Conservation (phyloP, 2,113 vertebrate genomes). For the Sturnus vulgaris region DNA sequence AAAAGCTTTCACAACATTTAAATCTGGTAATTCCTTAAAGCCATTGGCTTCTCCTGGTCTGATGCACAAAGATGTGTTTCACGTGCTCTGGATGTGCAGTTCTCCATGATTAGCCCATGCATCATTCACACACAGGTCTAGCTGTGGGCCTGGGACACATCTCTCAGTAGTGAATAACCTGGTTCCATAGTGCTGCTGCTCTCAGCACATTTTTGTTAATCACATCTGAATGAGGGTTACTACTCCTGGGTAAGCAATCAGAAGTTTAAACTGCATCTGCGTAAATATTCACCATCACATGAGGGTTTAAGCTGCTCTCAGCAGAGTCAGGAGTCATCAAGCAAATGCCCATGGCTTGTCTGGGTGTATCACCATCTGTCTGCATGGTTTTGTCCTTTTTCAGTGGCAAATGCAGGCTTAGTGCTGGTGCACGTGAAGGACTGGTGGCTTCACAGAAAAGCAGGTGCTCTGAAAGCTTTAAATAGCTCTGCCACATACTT, state of each 20-base stretch:
- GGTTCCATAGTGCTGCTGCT: background rate
- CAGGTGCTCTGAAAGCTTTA: conserved; percentile 33
- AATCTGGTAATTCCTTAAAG: background rate
- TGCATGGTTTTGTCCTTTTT: background rate
- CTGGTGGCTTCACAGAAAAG: background rate
- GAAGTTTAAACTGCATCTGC: background rate
- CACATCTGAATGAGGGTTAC: background rate
- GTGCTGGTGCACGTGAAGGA: background rate
- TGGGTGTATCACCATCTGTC: background rate
- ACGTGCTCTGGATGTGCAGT: background rate
- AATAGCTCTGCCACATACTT: background rate
- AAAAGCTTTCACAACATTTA: background rate
- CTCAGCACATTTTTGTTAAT: conserved; percentile 24
- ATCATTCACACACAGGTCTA: accelerated
- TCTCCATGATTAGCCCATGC: background rate
- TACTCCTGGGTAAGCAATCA: conserved; percentile 48
- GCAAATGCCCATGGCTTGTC: background rate
- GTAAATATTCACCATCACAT: background rate
- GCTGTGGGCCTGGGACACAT: background rate
- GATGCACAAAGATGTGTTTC: background rate
- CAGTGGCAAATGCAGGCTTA: background rate
- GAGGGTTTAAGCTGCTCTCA: background rate
- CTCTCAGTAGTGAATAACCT: background rate
- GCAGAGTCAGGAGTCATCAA: background rate
- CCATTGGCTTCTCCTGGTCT: background rate